Percentiles rank a stretch among this genome's conserved stretches.
Evolutionary conservation across 2,888 invertebrate species (phyloP).

Genomic region (Antitype chi): DNA sequence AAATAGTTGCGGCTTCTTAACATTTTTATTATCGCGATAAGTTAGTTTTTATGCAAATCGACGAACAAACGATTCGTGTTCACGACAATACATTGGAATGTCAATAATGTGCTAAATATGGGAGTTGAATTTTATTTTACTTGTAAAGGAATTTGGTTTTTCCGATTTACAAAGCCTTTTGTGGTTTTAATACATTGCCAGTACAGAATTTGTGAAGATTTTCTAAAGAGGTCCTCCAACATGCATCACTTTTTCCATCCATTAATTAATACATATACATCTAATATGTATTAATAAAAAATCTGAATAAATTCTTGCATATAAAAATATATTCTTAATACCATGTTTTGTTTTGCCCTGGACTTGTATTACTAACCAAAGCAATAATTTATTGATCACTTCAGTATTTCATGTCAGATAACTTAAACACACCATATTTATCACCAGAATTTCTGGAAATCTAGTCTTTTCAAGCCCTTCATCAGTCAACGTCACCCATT

Average conservation of each 20-base stretch:
- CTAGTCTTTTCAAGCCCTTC: constrained; percentile 70
- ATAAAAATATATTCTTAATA: not conserved
- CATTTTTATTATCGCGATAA: constrained; percentile 59
- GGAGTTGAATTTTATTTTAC: constrained; percentile 39
- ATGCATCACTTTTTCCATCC: not conserved
- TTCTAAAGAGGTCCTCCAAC: not conserved
- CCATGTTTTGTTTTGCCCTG: not conserved
- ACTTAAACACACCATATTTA: constrained; percentile 23
- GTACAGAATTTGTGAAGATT: constrained; percentile 9
- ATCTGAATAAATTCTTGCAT: too few species aligned
- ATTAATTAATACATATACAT: too few species aligned
- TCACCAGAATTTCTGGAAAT: constrained; percentile 60
- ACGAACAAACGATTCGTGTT: constrained; percentile 27
- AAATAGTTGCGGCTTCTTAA: constrained; percentile 61
- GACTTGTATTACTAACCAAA: not conserved
- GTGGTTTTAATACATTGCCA: constrained; percentile 5
- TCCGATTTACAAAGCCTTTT: constrained; percentile 20
- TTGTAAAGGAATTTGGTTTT: constrained; percentile 40
- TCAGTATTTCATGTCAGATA: not conserved
- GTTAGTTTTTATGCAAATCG: constrained; percentile 60
- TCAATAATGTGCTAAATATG: constrained; percentile 54
- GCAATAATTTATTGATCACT: not conserved
- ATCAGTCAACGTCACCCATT: constrained; percentile 83
- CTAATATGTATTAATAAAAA: not conserved
- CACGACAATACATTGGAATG: constrained; percentile 63